Conservation (phyloP, 1,140 invertebrate genomes). For the Chlorops oryzae region DNA sequence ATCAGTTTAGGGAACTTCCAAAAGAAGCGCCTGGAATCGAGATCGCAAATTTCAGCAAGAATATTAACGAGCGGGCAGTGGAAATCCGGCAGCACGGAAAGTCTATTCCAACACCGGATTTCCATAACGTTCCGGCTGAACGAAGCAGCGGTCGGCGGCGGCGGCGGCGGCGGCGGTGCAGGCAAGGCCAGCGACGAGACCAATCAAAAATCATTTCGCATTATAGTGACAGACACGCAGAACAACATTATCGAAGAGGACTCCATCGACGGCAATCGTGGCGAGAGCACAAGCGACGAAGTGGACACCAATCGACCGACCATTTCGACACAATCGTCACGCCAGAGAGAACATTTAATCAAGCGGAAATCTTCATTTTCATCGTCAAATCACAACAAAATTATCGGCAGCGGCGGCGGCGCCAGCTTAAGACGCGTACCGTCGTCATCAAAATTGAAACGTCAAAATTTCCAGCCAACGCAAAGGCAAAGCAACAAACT, state of each 20-base stretch:
- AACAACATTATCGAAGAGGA: constrained; percentile 43
- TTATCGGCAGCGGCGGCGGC: background rate
- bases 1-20: constrained; percentile 25
- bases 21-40: constrained; percentile 35
- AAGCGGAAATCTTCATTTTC: constrained; percentile 4
- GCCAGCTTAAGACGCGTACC: constrained; percentile 12
- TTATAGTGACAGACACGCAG: constrained; percentile 42
- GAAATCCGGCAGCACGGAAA: constrained; percentile 25
- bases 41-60: constrained; percentile 37
- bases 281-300: background rate
- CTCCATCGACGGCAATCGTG: constrained; percentile 26
- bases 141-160: background rate
- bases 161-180: background rate
- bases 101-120: background rate
- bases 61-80: constrained; percentile 39
- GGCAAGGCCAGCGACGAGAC: background rate
- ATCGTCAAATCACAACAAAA: background rate
- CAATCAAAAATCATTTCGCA: constrained; percentile 24
- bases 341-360: background rate
- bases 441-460: constrained; percentile 14
- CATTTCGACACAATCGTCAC: background rate
- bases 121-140: background rate
- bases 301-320: background rate
- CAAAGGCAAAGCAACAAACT: background rate
- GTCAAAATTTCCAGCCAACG: constrained; percentile 5